Percentiles rank a stretch among this genome's conserved stretches.
Evolutionary conservation across 2,113 vertebrate species (phyloP).

Genomic region (Tachysurus fulvidraco): DNA sequence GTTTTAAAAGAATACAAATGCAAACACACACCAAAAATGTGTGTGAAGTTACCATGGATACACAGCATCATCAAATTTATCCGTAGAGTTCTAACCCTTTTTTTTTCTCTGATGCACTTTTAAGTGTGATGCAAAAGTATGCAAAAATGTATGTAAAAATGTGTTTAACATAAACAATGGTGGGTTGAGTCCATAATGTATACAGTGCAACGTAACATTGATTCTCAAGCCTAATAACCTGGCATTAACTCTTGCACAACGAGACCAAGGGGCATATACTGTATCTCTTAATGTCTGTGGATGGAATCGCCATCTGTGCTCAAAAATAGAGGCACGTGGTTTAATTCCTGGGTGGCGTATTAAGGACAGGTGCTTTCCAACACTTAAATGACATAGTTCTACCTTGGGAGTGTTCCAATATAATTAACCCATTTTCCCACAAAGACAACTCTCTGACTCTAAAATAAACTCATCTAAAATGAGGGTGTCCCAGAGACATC

Average conservation of each 20-base stretch:
- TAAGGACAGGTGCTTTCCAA: conserved; percentile 32
- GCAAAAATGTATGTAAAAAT: not conserved
- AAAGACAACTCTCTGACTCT: conserved; percentile 29
- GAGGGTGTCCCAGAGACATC: conserved; percentile 20
- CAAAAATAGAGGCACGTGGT: not conserved
- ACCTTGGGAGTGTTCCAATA: conserved; percentile 8
- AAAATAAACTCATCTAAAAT: conserved; percentile 15
- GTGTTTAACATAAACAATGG: not conserved
- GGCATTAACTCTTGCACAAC: not conserved
- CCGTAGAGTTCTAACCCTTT: not conserved
- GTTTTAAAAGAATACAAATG: no score
- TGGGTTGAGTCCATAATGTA: not conserved
- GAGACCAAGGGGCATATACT: not conserved
- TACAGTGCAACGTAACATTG: not conserved
- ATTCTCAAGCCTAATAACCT: not conserved
- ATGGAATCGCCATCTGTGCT: conserved; percentile 8
- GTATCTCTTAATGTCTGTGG: not conserved
- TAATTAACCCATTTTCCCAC: conserved; percentile 28
- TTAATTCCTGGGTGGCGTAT: conserved; percentile 16
- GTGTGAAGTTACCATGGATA: not conserved
- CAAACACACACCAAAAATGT: no score
- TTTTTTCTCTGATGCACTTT: not conserved
- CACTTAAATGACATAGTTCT: conserved; percentile 21
- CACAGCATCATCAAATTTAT: not conserved
- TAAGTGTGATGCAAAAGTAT: not conserved